These are phyloP conservation scores for Procambarus virginalis DNA, from an alignment of 1,140 invertebrate species.

Conservation along the genomic window DNA sequence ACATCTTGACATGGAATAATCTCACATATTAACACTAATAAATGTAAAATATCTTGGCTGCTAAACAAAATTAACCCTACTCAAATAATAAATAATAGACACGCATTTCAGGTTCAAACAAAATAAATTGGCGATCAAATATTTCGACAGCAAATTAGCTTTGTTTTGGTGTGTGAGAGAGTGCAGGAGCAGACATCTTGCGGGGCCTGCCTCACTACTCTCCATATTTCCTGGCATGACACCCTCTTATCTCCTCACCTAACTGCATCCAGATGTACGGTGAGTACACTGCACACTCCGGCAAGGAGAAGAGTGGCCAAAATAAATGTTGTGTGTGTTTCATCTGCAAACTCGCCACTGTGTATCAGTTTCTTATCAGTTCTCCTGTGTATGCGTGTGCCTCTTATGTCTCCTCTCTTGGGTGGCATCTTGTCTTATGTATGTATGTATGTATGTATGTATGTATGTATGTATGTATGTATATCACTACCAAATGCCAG, in stretches of 20 bases:
- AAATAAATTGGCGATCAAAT: background rate
- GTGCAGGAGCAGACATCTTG: conserved; percentile 42
- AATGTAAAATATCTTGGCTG: background rate
- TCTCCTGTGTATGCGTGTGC: background rate
- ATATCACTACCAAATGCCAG: no score
- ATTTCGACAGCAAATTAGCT: background rate
- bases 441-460: no score
- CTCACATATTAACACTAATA: background rate
- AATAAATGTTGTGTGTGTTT: background rate
- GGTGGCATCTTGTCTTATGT: no score
- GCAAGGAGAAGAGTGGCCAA: background rate
- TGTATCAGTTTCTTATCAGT: background rate
- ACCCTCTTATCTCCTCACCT: background rate
- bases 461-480: no score
- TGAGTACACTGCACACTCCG: background rate
- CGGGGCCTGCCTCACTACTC: background rate
- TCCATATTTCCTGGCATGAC: conserved; percentile 26
- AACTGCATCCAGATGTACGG: conserved; percentile 36
- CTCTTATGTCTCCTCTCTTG: no score
- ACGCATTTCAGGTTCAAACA: no score
- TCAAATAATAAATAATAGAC: background rate
- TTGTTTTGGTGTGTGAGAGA: conserved; percentile 20
- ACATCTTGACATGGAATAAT: background rate
- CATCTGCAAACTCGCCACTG: background rate
- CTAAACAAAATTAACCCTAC: background rate